phyloP scores from a whole-genome alignment of 2,113 vertebrate species.

The Plotosus lineatus region DNA sequence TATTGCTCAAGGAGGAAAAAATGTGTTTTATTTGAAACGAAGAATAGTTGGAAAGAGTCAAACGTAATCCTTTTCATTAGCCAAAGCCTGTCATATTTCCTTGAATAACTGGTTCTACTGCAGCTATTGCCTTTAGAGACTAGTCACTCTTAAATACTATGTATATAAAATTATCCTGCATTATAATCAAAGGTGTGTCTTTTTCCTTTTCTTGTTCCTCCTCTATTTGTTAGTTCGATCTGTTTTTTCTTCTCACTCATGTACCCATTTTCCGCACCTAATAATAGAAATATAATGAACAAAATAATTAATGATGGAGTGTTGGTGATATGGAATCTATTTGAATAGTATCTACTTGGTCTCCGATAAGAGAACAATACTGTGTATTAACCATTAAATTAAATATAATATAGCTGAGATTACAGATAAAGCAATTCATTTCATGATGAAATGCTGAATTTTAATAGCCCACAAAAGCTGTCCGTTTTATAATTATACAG shows the following conservation, averaged over 20 bases:
- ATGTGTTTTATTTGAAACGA: conserved; percentile 46
- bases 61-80: conserved; percentile 39
- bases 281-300: conserved; percentile 1
- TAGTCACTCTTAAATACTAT: conserved; percentile 30
- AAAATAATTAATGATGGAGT: background rate
- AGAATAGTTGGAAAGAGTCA: conserved; percentile 52
- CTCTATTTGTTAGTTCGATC: background rate
- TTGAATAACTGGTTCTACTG: conserved; percentile 33
- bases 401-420: background rate
- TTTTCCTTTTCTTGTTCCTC: background rate
- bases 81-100: conserved; percentile 44
- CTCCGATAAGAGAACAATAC: background rate
- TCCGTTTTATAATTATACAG: background rate
- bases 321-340: background rate
- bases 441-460: background rate
- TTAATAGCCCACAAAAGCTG: background rate
- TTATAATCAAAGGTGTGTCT: conserved; percentile 13
- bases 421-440: too few relatives aligned
- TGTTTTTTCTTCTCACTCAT: background rate
- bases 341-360: background rate
- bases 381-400: background rate
- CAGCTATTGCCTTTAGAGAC: conserved; percentile 26
- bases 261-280: background rate
- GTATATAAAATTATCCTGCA: background rate
- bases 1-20: conserved; percentile 61